These are phyloP conservation scores for Parnassius orleans DNA, from an alignment of 2,888 invertebrate genomes.

Conservation along the genomic window DNA sequence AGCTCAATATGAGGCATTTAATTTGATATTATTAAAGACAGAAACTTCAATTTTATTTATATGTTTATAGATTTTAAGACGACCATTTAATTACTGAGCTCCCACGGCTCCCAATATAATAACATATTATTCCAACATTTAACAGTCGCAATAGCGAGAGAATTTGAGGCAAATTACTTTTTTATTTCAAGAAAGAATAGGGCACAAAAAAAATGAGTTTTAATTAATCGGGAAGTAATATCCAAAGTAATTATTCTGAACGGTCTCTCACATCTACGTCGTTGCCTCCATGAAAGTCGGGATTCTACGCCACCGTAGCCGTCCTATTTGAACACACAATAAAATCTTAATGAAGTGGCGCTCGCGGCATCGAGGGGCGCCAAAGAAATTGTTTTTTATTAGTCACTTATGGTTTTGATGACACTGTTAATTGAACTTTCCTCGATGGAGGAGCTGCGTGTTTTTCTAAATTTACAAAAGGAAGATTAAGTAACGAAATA, in stretches of 20 bases:
- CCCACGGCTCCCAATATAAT: too few relatives aligned
- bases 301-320: slow-evolving; percentile 11
- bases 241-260: slow-evolving; percentile 43
- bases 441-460: neutral
- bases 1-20: too few relatives aligned
- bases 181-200: neutral
- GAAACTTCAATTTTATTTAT: too few relatives aligned
- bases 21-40: too few relatives aligned
- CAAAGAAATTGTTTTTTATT: slow-evolving; percentile 22
- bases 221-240: slow-evolving; percentile 47
- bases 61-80: too few relatives aligned
- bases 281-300: slow-evolving; percentile 6
- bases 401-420: slow-evolving; percentile 24
- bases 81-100: too few relatives aligned
- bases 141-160: too few relatives aligned
- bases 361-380: slow-evolving; percentile 19
- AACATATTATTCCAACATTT: too few relatives aligned
- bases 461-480: slow-evolving; percentile 2
- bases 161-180: slow-evolving; percentile 3
- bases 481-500: too few relatives aligned
- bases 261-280: slow-evolving; percentile 8
- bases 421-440: slow-evolving; percentile 21
- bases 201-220: slow-evolving; percentile 37
- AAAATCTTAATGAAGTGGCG: slow-evolving; percentile 28
- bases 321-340: slow-evolving; percentile 26